Evolutionary conservation across 2,113 vertebrate species (phyloP), one percentile per base, ranked within the genome.

Genomic region (Cyprinus carpio): DNA sequence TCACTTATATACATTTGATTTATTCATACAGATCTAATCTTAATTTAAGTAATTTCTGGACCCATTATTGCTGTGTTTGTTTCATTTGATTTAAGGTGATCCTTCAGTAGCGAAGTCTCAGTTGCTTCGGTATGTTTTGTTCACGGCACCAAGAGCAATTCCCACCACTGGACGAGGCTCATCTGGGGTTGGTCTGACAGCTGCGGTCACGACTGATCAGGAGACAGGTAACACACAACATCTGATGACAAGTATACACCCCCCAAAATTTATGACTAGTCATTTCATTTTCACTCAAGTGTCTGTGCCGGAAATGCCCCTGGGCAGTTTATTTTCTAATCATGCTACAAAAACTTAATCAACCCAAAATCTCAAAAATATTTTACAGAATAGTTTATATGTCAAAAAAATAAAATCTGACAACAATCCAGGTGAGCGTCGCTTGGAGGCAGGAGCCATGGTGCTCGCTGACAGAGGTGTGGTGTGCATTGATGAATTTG

Each of bases 151-250:
- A 18, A 90, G 89, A 82, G 89, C 88, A 2, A 78, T 91, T 90
- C 91, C 91, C 49, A 93, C 94, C 69, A 92, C 87, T 83, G 93
- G 92, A 78, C 87, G 94, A 87, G 94, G 92, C n/a, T 90, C 90
- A 2, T 89, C 93, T 83, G 92, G 90, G 49, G 94, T 90, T 58
- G 94, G 91, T 71, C 74, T 94, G 87, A 93, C 91, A 40, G 93
- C 94, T 81, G 94, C 93, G 23, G 92, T 92, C 81, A 93, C 90
- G 78, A 94, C 93, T 76, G 95, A 95, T 91, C 91, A 92, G 77
- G 92, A 94, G 85, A 91, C 88, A 2, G 91, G 90, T 92, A 92
- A 85, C 16, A 4, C 54, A 25, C 49, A 15, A 23, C 37, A 75
- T 46, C 0, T 34, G 18, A 37, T 23, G 31, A 37, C 31, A 37